Base-by-base conservation (phyloP, 2,113 vertebrate species). In the Acanthisitta chloris region DNA sequence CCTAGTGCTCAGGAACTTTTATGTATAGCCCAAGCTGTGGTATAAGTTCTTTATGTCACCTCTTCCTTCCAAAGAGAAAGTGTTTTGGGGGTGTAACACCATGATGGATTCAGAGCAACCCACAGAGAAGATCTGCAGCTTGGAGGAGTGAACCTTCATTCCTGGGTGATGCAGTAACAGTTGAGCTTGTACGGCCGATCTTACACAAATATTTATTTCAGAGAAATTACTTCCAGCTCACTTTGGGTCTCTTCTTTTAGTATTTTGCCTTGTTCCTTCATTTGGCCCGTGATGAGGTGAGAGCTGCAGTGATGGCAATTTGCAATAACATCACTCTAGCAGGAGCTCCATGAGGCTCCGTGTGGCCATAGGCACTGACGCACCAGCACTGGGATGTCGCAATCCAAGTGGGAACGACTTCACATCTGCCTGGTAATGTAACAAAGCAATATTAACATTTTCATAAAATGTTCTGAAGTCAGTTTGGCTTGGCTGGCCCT, bases 381-480 rank as follows among this genome's bases (percentile, higher is more conserved):
- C 67, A 64, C 42, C 79, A 42, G 20, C 58, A 38, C 52, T 45
- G 16, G 6, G 16, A 52, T 71, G 85, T 86, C 8, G 7, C 83
- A 92, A 95, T 71, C 38, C 87, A 17, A 58, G 64, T 21, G 73
- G 89, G 79, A 86, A 92, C 16, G 20, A 29, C 89, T 92, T 90
- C 89, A 83, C 81, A 88, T 92, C 88, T 94, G 91, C 91, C 72
- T 42, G 64, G 33, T 73, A 88, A 77, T 43, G 77, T 74, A 89
- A 94, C 88, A 96, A 74, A 97, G 90, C 89, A 67, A 86, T 67
- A 95, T 88, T 76, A 88, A 83, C 92, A 81, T 93, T 95, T 94
- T 93, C 92, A 87, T 93, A 79, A 96, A 85, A 62, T 42, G 67
- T 84, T 86, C 94, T 94, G 81, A 86, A 85, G 62, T 86, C 90